These are phyloP conservation scores for Vireo griseus DNA, from an alignment of 2,797 vertebrate species.

Conservation along the genomic window DNA sequence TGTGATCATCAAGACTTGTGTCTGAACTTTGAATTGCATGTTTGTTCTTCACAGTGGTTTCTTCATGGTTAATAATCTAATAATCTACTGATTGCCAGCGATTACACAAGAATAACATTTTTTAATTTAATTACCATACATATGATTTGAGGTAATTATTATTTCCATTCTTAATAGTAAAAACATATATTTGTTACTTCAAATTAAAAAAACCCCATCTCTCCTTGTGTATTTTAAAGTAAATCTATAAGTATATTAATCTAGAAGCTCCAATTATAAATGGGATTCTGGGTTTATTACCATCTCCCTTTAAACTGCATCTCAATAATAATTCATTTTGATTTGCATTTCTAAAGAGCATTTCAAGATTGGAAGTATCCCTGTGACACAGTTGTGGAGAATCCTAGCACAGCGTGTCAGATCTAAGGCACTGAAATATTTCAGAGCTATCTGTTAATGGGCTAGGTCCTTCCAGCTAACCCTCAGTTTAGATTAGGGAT, in stretches of 20 bases:
- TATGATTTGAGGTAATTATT: background rate
- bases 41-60: background rate
- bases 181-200: background rate
- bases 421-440: background rate
- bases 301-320: background rate
- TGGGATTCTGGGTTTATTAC: background rate
- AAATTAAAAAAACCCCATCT: background rate
- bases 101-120: background rate
- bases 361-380: background rate
- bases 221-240: background rate
- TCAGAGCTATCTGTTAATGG: background rate
- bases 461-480: background rate
- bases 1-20: background rate
- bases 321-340: background rate
- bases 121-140: background rate
- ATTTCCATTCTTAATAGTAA: background rate
- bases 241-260: background rate
- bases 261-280: background rate
- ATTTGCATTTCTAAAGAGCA: background rate
- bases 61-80: background rate
- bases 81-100: background rate
- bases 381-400: background rate
- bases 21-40: background rate
- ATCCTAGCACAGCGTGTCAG: background rate
- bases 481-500: background rate